Evolutionary conservation across 2,888 invertebrate genomes (phyloP).

Genomic region (Dascillus cervinus): DNA sequence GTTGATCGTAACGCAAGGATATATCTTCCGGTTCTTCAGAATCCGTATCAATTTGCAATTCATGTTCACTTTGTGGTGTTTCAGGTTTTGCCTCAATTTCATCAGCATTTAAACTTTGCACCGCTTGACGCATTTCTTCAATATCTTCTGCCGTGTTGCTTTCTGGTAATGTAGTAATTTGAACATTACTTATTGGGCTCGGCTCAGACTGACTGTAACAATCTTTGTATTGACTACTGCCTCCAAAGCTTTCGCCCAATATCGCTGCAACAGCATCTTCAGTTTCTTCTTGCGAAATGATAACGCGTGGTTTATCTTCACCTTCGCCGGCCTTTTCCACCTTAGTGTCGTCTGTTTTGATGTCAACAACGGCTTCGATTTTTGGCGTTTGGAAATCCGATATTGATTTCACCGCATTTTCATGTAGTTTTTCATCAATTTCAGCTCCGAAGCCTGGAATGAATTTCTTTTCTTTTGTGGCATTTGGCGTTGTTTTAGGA

Average conservation of each 20-base stretch:
- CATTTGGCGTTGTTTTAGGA: conserved; percentile 43
- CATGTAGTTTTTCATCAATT: conserved; percentile 63
- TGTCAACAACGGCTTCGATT: conserved; percentile 18
- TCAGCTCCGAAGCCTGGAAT: conserved; percentile 60
- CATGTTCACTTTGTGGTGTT: conserved; percentile 77
- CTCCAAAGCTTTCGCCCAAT: conserved; percentile 78
- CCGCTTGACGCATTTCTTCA: conserved; percentile 78
- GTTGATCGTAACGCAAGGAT: conserved; percentile 41
- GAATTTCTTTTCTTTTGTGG: conserved; percentile 45
- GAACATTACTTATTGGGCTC: conserved; percentile 43
- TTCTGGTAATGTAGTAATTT: conserved; percentile 49
- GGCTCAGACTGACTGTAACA: conserved; percentile 45
- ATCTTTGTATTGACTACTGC: conserved; percentile 50
- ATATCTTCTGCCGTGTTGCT: conserved; percentile 70
- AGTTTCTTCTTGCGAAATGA: conserved; percentile 87
- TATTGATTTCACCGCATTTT: conserved; percentile 74
- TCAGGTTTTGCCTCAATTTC: conserved; percentile 72
- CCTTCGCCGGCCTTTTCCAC: conserved; percentile 36
- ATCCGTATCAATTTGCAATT: conserved; percentile 78
- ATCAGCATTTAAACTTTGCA: conserved; percentile 65
- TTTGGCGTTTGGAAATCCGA: conserved; percentile 48
- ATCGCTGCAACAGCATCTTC: conserved; percentile 87
- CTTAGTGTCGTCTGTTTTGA: conserved; percentile 33
- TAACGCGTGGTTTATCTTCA: conserved; percentile 69
- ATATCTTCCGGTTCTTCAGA: conserved; percentile 67